phyloP scores from a whole-genome alignment of 64 coral and sea anemone species.

The Montipora efflorescens region DNA sequence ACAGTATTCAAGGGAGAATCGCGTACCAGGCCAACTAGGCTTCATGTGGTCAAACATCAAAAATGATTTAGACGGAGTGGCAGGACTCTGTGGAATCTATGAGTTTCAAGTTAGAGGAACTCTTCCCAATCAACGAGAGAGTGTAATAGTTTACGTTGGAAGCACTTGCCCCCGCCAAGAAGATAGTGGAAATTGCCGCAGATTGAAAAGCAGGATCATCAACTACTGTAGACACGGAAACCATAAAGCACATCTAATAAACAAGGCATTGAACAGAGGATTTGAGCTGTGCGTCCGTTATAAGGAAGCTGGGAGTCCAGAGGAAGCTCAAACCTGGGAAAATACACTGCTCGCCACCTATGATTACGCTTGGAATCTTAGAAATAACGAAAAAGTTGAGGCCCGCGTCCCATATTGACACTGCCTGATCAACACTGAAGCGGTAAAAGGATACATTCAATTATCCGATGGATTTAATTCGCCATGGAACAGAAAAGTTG shows the following conservation, averaged over 20 bases:
- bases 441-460: too few species aligned
- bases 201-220: not conserved
- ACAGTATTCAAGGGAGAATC: not conserved
- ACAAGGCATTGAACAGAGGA: not conserved
- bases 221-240: not conserved
- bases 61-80: not conserved
- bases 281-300: constrained; percentile 22
- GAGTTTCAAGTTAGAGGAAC: not conserved
- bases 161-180: not conserved
- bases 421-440: too few species aligned
- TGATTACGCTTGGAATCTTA: constrained; percentile 57
- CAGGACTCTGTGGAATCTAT: constrained; percentile 11
- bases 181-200: too few species aligned
- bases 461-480: too few species aligned
- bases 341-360: constrained; percentile 9
- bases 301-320: not conserved
- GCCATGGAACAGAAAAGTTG: too few species aligned
- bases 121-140: not conserved
- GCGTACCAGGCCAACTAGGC: not conserved
- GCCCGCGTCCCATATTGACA: too few species aligned
- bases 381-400: not conserved
- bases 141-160: constrained; percentile 3
- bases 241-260: constrained; percentile 1
- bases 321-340: not conserved
- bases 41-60: not conserved